Evolutionary conservation across 2,113 vertebrate genomes (phyloP).

Genomic region (Furnarius figulus): DNA sequence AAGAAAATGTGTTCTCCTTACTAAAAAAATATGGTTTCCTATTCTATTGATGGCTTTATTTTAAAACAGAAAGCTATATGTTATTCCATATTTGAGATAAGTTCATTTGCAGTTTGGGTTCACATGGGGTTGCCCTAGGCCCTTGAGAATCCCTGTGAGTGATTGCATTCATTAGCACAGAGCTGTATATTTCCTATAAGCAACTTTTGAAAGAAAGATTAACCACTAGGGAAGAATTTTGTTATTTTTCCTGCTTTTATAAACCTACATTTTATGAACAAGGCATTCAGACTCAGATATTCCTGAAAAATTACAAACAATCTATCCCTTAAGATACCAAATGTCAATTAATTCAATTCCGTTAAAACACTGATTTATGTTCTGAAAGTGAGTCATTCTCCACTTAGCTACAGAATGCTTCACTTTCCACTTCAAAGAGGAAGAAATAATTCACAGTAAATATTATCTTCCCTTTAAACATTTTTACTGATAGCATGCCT

Average conservation of each 20-base stretch:
- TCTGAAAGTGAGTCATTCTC: conserved; percentile 1
- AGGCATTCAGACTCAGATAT: background rate
- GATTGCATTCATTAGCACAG: background rate
- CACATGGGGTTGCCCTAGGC: background rate
- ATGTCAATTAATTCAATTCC: conserved; percentile 28
- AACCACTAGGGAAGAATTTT: background rate
- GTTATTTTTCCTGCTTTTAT: background rate
- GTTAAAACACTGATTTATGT: background rate
- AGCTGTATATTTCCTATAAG: background rate
- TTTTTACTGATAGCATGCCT: background rate
- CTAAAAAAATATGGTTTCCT: background rate
- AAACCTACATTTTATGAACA: background rate
- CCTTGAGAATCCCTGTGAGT: background rate
- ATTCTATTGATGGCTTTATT: background rate
- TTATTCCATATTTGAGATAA: background rate
- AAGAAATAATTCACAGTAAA: conserved; percentile 26
- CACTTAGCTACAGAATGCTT: background rate
- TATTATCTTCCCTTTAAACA: background rate
- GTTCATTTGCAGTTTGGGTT: background rate
- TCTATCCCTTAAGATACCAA: background rate
- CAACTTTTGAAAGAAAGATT: background rate
- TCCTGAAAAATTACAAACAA: background rate
- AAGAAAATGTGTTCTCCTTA: background rate
- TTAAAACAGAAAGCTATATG: background rate
- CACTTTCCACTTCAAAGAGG: background rate